phyloP scores from a whole-genome alignment of 2,888 invertebrate species.

The Plemyria rubiginata region DNA sequence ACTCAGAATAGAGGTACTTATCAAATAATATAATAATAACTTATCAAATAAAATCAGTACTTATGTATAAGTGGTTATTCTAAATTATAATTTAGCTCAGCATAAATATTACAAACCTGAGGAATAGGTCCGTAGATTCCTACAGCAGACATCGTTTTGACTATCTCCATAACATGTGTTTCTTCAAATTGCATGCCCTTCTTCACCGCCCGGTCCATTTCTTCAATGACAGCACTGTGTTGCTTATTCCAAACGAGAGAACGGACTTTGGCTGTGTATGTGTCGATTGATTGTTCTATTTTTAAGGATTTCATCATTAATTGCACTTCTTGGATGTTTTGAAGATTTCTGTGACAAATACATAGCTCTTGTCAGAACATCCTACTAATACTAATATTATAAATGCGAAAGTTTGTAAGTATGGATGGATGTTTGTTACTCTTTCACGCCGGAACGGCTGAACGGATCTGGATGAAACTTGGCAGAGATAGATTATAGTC shows the following conservation, averaged over 20 bases:
- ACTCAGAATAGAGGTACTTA: no score
- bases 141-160: conserved; percentile 66
- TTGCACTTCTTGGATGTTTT: conserved; percentile 78
- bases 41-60: no score
- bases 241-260: conserved; percentile 80
- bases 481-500: no score
- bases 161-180: conserved; percentile 77
- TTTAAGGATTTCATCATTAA: conserved; percentile 85
- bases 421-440: no score
- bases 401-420: no score
- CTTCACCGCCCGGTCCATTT: conserved; percentile 59
- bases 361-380: no score
- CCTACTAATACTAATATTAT: no score
- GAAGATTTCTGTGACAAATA: conserved; percentile 55
- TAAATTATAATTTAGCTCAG: background rate
- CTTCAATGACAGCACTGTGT: conserved; percentile 57
- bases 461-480: no score
- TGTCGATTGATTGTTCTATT: conserved; percentile 73
- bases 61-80: no score
- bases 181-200: conserved; percentile 66
- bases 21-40: no score
- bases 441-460: no score
- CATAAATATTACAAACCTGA: conserved; percentile 51
- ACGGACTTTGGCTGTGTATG: conserved; percentile 77
- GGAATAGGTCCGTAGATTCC: conserved; percentile 59